Conservation (phyloP, 2,113 vertebrate genomes). For the Salminus brasiliensis region DNA sequence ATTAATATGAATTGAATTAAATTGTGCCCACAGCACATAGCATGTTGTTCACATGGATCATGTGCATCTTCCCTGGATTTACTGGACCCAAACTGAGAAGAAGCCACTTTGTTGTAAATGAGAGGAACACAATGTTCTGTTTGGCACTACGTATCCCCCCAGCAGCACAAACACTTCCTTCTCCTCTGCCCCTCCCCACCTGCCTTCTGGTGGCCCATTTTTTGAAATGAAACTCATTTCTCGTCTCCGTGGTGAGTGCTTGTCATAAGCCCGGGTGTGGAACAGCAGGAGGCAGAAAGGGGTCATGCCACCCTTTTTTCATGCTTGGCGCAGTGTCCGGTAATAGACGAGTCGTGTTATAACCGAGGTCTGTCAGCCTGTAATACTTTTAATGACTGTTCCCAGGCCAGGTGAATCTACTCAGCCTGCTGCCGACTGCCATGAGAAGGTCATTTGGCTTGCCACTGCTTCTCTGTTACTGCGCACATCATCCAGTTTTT, state of each 20-base stretch:
- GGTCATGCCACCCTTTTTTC: background rate
- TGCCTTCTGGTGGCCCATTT: background rate
- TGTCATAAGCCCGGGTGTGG: conserved; percentile 1
- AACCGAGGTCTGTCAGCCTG: background rate
- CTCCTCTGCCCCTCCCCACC: conserved; percentile 2
- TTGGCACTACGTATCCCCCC: background rate
- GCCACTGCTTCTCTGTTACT: background rate
- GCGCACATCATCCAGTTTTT: background rate
- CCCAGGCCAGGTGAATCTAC: background rate
- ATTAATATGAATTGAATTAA: background rate
- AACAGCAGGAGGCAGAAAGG: background rate
- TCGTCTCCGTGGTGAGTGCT: background rate
- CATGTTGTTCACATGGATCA: background rate
- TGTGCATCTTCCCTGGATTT: background rate
- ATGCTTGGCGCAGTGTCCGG: background rate
- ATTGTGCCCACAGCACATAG: background rate
- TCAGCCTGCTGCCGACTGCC: conserved; percentile 15
- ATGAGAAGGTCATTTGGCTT: background rate
- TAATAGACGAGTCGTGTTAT: background rate
- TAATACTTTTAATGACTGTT: background rate
- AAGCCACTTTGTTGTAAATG: conserved; percentile 6
- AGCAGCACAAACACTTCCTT: conserved; percentile 25
- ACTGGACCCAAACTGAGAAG: background rate
- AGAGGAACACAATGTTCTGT: background rate
- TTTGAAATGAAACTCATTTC: conserved; percentile 27